These are phyloP conservation scores for Otus sunia DNA, from an alignment of 2,113 vertebrate species.

Conservation along the genomic window DNA sequence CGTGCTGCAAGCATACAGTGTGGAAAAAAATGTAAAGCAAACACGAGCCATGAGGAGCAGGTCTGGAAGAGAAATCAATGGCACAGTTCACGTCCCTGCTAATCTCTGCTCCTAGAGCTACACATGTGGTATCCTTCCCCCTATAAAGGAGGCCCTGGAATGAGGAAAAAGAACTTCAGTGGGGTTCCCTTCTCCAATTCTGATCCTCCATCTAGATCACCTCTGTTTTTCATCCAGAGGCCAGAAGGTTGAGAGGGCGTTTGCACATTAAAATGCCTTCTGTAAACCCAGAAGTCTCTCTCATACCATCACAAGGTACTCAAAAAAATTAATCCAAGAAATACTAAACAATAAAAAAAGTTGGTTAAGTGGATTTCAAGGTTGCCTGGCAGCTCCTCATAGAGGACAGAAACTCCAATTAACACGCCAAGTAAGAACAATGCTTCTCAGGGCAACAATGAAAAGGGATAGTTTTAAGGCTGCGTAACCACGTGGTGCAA, in stretches of 20 bases:
- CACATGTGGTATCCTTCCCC: not conserved
- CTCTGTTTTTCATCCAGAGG: not conserved
- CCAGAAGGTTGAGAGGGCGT: not conserved
- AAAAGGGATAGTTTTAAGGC: not conserved
- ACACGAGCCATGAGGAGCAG: accelerated
- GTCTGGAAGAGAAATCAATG: not conserved
- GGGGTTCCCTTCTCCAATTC: not conserved
- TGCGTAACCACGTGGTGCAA: not conserved
- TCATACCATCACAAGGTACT: not conserved
- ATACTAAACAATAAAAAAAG: not conserved
- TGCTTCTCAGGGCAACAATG: not conserved
- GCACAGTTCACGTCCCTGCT: not conserved
- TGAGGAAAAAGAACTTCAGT: not conserved
- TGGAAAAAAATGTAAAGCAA: not conserved
- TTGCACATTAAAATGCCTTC: not conserved
- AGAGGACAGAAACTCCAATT: not conserved
- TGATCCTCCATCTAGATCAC: not conserved
- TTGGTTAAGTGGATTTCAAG: not conserved
- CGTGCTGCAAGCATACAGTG: not conserved
- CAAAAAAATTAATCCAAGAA: not conserved
- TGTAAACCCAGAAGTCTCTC: not conserved
- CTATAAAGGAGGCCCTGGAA: not conserved
- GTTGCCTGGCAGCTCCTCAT: not conserved
- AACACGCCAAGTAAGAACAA: not conserved
- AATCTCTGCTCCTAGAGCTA: not conserved